Evolutionary conservation across 1,140 invertebrate species (phyloP).

Genomic region (Diachasma alloeum): DNA sequence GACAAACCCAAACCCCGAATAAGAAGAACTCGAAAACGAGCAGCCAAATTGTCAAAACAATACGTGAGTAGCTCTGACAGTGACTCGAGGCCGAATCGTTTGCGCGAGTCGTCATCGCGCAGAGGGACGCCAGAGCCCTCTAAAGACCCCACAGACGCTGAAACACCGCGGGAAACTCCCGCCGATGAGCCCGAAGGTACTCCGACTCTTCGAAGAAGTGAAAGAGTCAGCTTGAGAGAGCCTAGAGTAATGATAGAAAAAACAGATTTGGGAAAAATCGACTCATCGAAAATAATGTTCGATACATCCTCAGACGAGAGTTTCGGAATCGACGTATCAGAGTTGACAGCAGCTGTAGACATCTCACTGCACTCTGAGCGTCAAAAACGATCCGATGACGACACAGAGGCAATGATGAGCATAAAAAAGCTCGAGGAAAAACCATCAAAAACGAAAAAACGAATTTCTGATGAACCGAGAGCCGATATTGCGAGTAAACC

Average conservation of each 20-base stretch:
- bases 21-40: conserved; percentile 23
- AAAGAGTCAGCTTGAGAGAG: conserved; percentile 38
- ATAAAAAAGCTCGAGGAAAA: not conserved
- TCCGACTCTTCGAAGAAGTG: conserved; percentile 34
- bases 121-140: not conserved
- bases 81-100: conserved; percentile 30
- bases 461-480: conserved; percentile 24
- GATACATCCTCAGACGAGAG: conserved; percentile 60
- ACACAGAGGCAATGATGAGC: conserved; percentile 6
- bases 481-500: conserved; percentile 24
- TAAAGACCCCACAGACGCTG: conserved; percentile 1
- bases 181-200: conserved; percentile 10
- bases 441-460: conserved; percentile 9
- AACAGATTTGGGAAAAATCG: conserved; percentile 45
- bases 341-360: conserved; percentile 47
- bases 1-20: conserved; percentile 27
- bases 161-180: conserved; percentile 19
- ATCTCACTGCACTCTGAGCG: conserved; percentile 51
- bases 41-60: conserved; percentile 31
- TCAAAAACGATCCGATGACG: conserved; percentile 23
- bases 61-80: conserved; percentile 35
- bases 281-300: conserved; percentile 45
- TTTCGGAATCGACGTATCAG: conserved; percentile 52
- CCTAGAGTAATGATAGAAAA: conserved; percentile 49
- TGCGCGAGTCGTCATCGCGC: not conserved